Conservation (phyloP, 2,888 invertebrate genomes). For the Lasioglossum zephyrum region DNA sequence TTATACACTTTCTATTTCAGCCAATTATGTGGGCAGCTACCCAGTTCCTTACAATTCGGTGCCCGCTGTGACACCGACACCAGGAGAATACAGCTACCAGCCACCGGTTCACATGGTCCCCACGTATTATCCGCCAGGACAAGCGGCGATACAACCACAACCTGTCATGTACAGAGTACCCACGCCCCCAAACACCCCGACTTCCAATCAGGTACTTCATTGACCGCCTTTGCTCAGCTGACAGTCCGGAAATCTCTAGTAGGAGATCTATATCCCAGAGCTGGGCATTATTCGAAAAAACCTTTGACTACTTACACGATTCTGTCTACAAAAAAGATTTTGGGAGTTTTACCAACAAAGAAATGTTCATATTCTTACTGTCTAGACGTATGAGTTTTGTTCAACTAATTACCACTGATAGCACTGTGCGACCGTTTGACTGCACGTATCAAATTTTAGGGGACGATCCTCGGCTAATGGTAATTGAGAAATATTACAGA, state of each 20-base stretch:
- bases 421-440: not conserved
- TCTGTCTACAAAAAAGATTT: not conserved
- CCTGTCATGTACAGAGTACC: constrained; percentile 82
- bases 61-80: constrained; percentile 77
- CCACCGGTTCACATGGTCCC: constrained; percentile 81
- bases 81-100: constrained; percentile 80
- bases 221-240: not conserved
- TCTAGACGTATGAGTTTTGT: too few species aligned
- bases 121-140: constrained; percentile 80
- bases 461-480: not conserved
- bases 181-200: constrained; percentile 82
- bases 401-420: too few species aligned
- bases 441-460: not conserved
- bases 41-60: constrained; percentile 81
- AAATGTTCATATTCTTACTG: too few species aligned
- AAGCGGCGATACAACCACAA: constrained; percentile 80
- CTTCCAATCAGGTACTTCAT: constrained; percentile 78
- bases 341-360: too few species aligned
- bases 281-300: too few species aligned
- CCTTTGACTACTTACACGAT: not conserved
- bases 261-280: not conserved
- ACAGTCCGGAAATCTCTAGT: not conserved
- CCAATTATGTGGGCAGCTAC: constrained; percentile 81
- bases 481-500: constrained; percentile 61
- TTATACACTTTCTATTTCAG: constrained; percentile 60